phyloP scores from a whole-genome alignment of 2,888 invertebrate genomes.

The Priocnemis perturbator region DNA sequence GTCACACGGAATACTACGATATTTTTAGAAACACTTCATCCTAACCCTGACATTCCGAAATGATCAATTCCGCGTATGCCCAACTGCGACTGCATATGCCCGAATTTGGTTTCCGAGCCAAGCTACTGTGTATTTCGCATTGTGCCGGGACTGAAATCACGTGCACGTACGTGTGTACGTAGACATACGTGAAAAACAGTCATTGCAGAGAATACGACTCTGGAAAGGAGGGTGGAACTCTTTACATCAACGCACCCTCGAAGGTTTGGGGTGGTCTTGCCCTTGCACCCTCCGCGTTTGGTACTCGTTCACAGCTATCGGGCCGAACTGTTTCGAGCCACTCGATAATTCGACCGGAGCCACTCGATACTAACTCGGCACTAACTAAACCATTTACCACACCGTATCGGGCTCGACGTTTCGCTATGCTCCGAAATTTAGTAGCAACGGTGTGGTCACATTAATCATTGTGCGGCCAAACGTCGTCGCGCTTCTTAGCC shows the following conservation, averaged over 20 bases:
- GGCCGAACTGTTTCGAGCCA: conserved; percentile 27
- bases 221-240: conserved; percentile 37
- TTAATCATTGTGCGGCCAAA: not conserved
- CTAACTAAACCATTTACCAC: conserved; percentile 14
- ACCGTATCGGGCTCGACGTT: conserved; percentile 1
- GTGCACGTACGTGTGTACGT: conserved; percentile 9
- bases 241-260: conserved; percentile 46
- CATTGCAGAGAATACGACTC: conserved; percentile 39
- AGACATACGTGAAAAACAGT: conserved; percentile 23
- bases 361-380: conserved; percentile 16
- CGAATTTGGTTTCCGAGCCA: too few species aligned
- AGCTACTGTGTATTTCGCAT: too few species aligned
- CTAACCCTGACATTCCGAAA: too few species aligned
- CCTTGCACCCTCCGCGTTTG: conserved; percentile 35
- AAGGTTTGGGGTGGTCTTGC: conserved; percentile 44
- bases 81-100: too few species aligned
- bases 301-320: conserved; percentile 29
- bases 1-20: too few species aligned
- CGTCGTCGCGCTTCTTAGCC: not conserved
- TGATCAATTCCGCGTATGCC: too few species aligned
- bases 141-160: not conserved
- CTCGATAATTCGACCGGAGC: conserved; percentile 34
- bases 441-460: not conserved
- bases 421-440: not conserved
- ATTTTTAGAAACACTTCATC: too few species aligned